phyloP scores from a whole-genome alignment of 2,113 vertebrate genomes.

The Mormyrus iriodes region DNA sequence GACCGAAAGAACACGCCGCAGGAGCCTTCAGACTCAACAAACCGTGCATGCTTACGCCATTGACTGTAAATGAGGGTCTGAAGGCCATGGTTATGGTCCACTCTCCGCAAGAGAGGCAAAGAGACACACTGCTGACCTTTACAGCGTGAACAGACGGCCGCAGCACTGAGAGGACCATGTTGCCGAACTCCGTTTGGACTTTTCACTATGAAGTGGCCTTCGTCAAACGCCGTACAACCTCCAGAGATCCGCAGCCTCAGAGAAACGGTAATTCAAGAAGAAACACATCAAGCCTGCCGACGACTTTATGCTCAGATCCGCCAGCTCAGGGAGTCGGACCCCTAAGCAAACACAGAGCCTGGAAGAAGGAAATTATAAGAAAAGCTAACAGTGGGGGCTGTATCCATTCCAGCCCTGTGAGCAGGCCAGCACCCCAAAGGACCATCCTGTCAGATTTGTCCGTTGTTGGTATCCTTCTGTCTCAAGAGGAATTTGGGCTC shows the following conservation, averaged over 20 bases:
- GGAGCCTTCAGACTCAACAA: neutral
- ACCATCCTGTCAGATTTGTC: neutral
- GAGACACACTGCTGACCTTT: neutral
- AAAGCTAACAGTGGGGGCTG: neutral
- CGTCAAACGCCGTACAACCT: neutral
- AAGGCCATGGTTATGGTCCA: neutral
- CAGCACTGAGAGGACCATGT: neutral
- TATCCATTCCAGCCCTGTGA: neutral
- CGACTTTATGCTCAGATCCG: neutral
- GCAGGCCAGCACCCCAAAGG: neutral
- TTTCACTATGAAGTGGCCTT: neutral
- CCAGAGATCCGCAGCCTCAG: neutral
- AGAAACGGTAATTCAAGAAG: constrained; percentile 10
- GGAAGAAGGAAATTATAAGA: neutral
- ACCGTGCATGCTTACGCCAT: neutral
- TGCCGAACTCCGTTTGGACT: neutral
- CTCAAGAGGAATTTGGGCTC: neutral
- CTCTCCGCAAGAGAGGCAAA: neutral
- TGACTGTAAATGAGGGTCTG: neutral
- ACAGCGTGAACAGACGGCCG: neutral
- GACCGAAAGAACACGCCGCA: neutral
- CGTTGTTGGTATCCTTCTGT: neutral
- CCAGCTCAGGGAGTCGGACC: neutral
- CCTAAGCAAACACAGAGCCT: neutral
- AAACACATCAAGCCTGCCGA: neutral